Conservation (phyloP, 2,888 invertebrate species). For the Physocephala rufipes region DNA sequence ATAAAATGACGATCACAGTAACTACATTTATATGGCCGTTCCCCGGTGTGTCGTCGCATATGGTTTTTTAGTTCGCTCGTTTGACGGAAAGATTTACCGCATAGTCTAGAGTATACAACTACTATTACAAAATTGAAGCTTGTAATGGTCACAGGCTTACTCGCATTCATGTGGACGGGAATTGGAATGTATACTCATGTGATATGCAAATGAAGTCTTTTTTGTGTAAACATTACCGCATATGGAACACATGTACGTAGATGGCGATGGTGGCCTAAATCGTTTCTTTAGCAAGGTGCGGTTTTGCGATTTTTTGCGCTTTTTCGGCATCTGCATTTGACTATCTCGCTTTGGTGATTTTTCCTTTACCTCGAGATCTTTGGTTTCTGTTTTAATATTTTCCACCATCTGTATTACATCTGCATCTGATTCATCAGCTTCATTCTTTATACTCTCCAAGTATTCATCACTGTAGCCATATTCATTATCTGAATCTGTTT, state of each 20-base stretch:
- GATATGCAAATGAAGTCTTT: constrained; percentile 55
- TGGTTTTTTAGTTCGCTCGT: constrained; percentile 62
- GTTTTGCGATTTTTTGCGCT: background rate
- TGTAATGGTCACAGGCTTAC: constrained; percentile 49
- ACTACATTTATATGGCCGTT: constrained; percentile 60
- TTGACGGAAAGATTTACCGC: constrained; percentile 59
- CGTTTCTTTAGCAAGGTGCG: constrained; percentile 35
- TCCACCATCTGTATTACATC: constrained; percentile 40
- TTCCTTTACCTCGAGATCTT: constrained; percentile 1
- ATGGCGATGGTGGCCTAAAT: constrained; percentile 37
- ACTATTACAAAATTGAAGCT: background rate
- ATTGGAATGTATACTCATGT: constrained; percentile 58
- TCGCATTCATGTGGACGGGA: constrained; percentile 62
- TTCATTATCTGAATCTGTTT: constrained; percentile 17
- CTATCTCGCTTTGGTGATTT: background rate
- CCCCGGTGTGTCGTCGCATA: constrained; percentile 64
- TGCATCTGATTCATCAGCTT: constrained; percentile 41
- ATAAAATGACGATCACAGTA: constrained; percentile 59
- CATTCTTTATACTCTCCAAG: constrained; percentile 35
- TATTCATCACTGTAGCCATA: constrained; percentile 41
- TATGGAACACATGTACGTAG: constrained; percentile 54
- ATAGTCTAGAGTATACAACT: constrained; percentile 50
- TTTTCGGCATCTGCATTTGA: background rate
- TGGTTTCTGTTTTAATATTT: constrained; percentile 37
- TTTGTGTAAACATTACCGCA: constrained; percentile 59